Conservation (phyloP, 2,797 vertebrate genomes). For the Mionectes olivaceus region DNA sequence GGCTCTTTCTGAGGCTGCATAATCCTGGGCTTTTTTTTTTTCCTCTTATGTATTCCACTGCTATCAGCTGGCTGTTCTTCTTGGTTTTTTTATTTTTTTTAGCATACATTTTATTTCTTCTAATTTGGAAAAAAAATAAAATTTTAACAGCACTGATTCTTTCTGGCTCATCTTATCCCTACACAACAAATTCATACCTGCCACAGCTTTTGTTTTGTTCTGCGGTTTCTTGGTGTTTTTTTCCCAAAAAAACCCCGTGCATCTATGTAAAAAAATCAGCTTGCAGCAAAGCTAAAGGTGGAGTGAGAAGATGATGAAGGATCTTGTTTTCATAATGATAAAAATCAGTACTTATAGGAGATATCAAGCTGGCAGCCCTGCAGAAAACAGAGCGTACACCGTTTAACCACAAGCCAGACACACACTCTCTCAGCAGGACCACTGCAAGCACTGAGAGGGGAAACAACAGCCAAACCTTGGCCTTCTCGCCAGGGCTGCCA, state of each 20-base stretch:
- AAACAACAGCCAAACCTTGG: conserved; percentile 46
- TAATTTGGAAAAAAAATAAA: neutral
- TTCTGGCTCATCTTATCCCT: conserved; percentile 8
- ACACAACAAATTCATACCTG: neutral
- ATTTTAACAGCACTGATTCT: neutral
- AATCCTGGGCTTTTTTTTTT: neutral
- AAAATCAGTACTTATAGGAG: conserved; percentile 48
- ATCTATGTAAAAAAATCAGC: neutral
- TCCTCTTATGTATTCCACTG: conserved; percentile 46
- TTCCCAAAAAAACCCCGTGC: neutral
- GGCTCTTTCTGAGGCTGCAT: conserved; percentile 66
- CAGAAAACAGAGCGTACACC: conserved; percentile 29
- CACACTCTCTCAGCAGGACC: conserved; percentile 50
- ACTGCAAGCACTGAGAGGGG: conserved; percentile 43
- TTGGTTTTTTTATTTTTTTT: conserved; percentile 6
- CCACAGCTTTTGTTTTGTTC: conserved; percentile 2
- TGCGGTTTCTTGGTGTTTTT: neutral
- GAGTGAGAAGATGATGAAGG: neutral
- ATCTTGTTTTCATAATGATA: conserved; percentile 53
- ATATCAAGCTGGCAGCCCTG: conserved; percentile 27
- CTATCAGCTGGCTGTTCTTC: conserved; percentile 52
- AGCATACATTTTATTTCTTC: neutral
- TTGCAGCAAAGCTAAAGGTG: neutral
- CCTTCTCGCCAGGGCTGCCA: neutral
- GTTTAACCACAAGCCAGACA: conserved; percentile 64